Base-by-base conservation (phyloP, 2,113 vertebrate genomes). In the Sebastes fasciatus region DNA sequence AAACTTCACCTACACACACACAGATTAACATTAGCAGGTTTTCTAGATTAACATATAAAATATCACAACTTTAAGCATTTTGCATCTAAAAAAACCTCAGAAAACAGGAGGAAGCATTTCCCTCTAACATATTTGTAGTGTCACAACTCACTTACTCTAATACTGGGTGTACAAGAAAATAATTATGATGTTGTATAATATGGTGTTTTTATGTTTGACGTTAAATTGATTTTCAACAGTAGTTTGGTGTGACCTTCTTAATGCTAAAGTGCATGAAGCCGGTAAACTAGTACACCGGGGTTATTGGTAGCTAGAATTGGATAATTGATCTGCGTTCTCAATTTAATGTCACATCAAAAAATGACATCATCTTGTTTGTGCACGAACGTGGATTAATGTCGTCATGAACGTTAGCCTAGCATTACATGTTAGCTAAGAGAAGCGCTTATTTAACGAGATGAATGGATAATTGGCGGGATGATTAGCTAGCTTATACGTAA, bases 401-500 rank as follows among this genome's bases (percentile, higher is more conserved):
- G 3, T 21, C 16, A 19, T 17, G 2, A 17, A 23, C 0, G 10
- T 26, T 42, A 61, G 12, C 12, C 2, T 13, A 40, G 12, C 6
- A 42, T 54, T 23, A 17, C 42, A 14, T 34, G 26, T 73, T 17
- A 73, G 51, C 40, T 64, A 48, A 48, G 0, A 3, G 26, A n/a
- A 49, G 42, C 74, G 70, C 46, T 66, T 40, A 23, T 61, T 48
- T 51, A 55, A 45, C n/a, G 6, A 14, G 8, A 23, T 42, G 21
- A 81, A 60, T 10, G 23, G 48, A 34, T 71, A 88, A 80, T 79
- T 88, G 90, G 91, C 90, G 92, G 90, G 86, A 89, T 70, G 54
- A 62, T 12, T 19, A 61, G 8, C 26, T 58, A 57, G 8, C 26
- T 54, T 8, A 45, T 8, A 26, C 58, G 67, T 64, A 66, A 66